phyloP scores from a whole-genome alignment of 2,797 vertebrate genomes.

The Avahi laniger region DNA sequence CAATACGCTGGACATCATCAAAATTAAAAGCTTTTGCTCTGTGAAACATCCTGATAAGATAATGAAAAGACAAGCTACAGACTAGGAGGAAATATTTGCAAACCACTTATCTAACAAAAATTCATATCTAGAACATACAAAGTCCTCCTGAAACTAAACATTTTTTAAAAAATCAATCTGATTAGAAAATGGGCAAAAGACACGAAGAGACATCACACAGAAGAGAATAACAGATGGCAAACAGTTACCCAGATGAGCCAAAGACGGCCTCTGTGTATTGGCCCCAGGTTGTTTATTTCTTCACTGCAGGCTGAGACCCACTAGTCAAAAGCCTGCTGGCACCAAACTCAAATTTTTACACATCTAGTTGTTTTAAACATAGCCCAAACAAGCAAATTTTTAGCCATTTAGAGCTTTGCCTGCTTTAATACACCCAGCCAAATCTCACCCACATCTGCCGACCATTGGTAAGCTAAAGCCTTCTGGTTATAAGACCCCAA shows the following conservation, averaged over 20 bases:
- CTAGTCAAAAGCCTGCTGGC: background rate
- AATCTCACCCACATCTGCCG: background rate
- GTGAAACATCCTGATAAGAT: background rate
- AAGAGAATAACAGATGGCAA: background rate
- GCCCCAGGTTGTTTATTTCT: background rate
- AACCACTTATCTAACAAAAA: background rate
- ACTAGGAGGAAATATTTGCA: background rate
- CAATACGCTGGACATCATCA: background rate
- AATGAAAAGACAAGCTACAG: background rate
- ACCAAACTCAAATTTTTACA: background rate
- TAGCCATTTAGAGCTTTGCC: background rate
- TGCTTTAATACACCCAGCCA: background rate
- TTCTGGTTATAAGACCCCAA: background rate
- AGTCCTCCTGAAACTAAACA: background rate
- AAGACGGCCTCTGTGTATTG: background rate
- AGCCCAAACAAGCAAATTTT: background rate
- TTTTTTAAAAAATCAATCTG: background rate
- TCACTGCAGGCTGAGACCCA: background rate
- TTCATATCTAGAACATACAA: background rate
- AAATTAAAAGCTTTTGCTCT: background rate
- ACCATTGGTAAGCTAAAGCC: background rate
- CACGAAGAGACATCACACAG: background rate
- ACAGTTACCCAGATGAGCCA: background rate
- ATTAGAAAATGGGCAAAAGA: background rate
- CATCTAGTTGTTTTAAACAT: background rate